Conservation (phyloP, 2,888 invertebrate species). For the Oxytorus armatus region DNA sequence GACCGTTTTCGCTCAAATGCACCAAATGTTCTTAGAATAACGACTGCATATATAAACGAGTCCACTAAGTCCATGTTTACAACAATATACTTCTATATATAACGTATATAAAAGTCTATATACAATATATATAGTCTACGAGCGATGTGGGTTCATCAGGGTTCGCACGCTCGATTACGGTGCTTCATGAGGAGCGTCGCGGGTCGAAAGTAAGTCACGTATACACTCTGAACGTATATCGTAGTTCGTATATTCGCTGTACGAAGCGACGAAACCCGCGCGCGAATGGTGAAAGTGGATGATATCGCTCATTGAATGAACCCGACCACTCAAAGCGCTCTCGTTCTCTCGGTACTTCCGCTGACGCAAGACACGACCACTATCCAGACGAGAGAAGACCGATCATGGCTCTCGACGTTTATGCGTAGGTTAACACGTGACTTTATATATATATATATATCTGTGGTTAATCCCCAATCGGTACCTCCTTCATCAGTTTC, state of each 20-base stretch:
- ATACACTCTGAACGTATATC: constrained; percentile 3
- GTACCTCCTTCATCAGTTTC: constrained; percentile 27
- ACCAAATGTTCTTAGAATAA: background rate
- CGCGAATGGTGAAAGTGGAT: constrained; percentile 67
- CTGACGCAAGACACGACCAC: constrained; percentile 63
- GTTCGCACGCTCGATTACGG: constrained; percentile 65
- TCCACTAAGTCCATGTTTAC: background rate
- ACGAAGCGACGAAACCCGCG: constrained; percentile 37
- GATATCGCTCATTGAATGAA: constrained; percentile 64
- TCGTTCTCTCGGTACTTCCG: constrained; percentile 64
- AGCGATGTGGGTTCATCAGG: constrained; percentile 44
- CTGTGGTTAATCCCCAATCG: constrained; percentile 40
- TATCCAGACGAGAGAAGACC: constrained; percentile 10
- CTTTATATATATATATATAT: constrained; percentile 10
- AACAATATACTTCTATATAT: background rate
- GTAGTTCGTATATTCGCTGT: constrained; percentile 29
- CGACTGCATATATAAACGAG: constrained; percentile 1
- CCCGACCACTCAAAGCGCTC: constrained; percentile 36
- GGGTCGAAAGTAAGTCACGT: constrained; percentile 64
- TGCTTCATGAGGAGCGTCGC: constrained; percentile 48
- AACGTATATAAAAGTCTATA: too few relatives aligned
- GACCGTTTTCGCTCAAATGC: background rate
- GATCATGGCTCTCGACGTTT: constrained; percentile 14
- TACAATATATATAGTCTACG: background rate
- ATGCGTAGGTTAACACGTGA: constrained; percentile 45